Evolutionary conservation across 2,797 vertebrate genomes (phyloP).

Genomic region (Capromys pilorides): DNA sequence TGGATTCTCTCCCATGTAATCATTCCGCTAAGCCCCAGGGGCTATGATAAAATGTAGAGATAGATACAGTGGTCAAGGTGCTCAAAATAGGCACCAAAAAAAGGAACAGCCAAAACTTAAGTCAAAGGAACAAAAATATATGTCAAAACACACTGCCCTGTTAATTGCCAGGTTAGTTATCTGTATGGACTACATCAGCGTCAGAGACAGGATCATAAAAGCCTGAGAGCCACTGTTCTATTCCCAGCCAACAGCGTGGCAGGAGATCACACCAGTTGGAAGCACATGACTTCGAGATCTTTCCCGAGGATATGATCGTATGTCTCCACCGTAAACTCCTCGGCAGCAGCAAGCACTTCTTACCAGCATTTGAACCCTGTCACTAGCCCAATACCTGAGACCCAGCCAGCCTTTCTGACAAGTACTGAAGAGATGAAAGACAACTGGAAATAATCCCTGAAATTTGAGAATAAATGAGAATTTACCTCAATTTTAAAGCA

Average conservation of each 20-base stretch:
- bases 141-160: not conserved
- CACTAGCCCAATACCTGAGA: not conserved
- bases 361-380: not conserved
- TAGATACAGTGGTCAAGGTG: not conserved
- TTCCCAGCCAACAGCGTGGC: not conserved
- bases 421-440: not conserved
- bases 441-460: not conserved
- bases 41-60: not conserved
- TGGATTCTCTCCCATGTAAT: not conserved
- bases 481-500: conserved; percentile 10
- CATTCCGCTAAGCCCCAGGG: not conserved
- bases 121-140: not conserved
- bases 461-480: not conserved
- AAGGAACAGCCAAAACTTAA: not conserved
- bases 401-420: not conserved
- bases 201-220: not conserved
- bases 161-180: not conserved
- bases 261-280: not conserved
- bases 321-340: not conserved
- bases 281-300: not conserved
- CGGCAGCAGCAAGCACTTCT: not conserved
- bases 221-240: not conserved
- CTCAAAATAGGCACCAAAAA: conserved; percentile 19
- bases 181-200: not conserved
- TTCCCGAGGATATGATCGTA: not conserved